Base-by-base conservation (phyloP, 2,113 vertebrate genomes). In the Ailuropoda melanoleuca region DNA sequence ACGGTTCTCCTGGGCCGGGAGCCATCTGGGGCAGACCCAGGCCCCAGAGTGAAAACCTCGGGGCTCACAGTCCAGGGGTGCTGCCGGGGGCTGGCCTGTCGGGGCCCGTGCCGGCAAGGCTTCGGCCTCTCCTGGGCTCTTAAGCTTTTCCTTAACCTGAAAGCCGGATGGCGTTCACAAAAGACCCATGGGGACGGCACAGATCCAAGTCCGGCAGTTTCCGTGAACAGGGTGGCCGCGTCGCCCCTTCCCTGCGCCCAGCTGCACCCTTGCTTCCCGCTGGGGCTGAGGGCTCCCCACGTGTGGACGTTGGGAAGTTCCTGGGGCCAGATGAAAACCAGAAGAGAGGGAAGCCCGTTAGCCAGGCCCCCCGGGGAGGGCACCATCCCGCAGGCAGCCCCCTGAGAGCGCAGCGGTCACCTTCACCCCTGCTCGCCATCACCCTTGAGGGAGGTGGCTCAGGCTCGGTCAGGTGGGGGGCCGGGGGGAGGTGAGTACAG, bases 51-150 rank as follows among this genome's bases (percentile, higher is more conserved):
- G 29, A 18, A 48, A 15, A 21, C 29, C 60, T n/a, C 72, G 0
- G 17, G 19, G 53, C 4, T n/a, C 3, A 1, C 74, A 0, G 6
- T 1, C 39, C 0, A 0, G 39, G 3, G 50, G 9, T 34, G 29
- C 64, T 34, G 56, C 1, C 0, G 4, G 46, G 78, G 0, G 10
- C 39, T n/a, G 48, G 91, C 50, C 90, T 75, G 29, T 0, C 5
- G 2, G 85, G 58, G 56, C 89, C 29, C 6, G 39, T 70, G 90
- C 93, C 96, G 96, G 95, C 85, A 46, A 97, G 96, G 96, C 89
- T 43, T 93, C 78, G 91, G 98, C 98, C 78, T 96, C 98, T 96
- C 95, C 95, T n/a, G 0, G 1, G 72, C 37, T 56, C 31, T 39
- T 70, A 84, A 81, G 95, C 97, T 98, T 23, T 70, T 56, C 39